Evolutionary conservation across 2,888 invertebrate species (phyloP), one percentile per base, ranked within the genome.

Genomic region (Malthinus flaveolus): DNA sequence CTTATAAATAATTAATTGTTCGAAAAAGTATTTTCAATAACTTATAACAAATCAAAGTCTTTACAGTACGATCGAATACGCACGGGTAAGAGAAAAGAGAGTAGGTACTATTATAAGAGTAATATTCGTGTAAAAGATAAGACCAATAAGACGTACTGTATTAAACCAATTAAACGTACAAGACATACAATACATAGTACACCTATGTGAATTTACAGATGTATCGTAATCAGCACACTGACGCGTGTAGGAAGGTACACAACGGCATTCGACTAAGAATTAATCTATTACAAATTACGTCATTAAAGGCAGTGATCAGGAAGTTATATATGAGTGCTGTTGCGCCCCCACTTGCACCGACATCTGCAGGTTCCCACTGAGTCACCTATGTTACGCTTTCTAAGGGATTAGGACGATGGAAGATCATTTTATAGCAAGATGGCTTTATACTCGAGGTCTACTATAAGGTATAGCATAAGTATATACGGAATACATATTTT

Each of bases 261-360:
- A 63, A 50, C 68, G 65, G 68, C 70, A 69, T 69, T 68, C 65
- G 51, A 59, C 65, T 59, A 68, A 66, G 72, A 71, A 75, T 74
- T 75, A 76, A 76, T 76, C 75, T 74, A 75, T 76, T 71, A 75
- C 75, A 75, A 76, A 76, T 75, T 75, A 75, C 76, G 72, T 76
- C 75, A 76, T 76, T 75, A 75, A 73, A 73, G 70, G 73, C 73
- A 71, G 74, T 75, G 75, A 76, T 76, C 76, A 76, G 75, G 75
- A 75, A 76, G 75, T 74, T 76, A 75, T 74, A 73, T 67, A 63
- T 62, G 68, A 64, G 64, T 61, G 57, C 52, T 54, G 56, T 51
- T 56, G 63, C 58, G 51, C 55, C 56, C 62, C 57, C 13, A 56
- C 47, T 57, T 54, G 58, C 56, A 58, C 33, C 54, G 34, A 56